Evolutionary conservation across 2,888 invertebrate species (phyloP).

Genomic region (Brassicogethes aeneus): DNA sequence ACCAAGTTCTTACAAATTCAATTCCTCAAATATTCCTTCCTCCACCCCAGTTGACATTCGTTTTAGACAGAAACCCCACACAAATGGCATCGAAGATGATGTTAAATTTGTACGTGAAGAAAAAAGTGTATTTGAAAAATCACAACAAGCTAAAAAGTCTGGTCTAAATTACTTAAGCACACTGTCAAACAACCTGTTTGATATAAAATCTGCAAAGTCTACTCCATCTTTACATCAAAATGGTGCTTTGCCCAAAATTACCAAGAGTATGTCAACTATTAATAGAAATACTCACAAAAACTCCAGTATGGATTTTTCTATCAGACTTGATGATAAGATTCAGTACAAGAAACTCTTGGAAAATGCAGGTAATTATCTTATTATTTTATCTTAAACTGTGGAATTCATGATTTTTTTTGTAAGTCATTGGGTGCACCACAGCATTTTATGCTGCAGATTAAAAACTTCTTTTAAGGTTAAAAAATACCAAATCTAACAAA

Average conservation of each 20-base stretch:
- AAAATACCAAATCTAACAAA: too few relatives aligned
- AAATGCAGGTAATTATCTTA: too few relatives aligned
- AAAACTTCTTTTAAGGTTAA: too few relatives aligned
- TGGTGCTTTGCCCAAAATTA: neutral
- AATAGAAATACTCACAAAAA: constrained; percentile 10
- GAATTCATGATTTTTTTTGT: too few relatives aligned
- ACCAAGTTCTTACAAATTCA: constrained; percentile 4
- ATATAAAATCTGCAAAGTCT: constrained; percentile 4
- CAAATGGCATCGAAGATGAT: constrained; percentile 25
- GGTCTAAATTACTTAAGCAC: constrained; percentile 16
- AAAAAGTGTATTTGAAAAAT: constrained; percentile 23
- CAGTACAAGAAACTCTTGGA: constrained; percentile 48
- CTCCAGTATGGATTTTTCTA: constrained; percentile 42
- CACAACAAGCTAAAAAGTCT: constrained; percentile 18
- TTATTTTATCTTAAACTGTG: too few relatives aligned
- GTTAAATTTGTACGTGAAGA: constrained; percentile 26
- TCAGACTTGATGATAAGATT: constrained; percentile 49
- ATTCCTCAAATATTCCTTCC: constrained; percentile 14
- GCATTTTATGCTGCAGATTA: too few relatives aligned
- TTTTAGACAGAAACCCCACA: neutral
- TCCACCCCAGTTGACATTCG: constrained; percentile 16
- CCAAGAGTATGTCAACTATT: too few relatives aligned
- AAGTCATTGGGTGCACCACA: too few relatives aligned
- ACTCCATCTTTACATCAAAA: too few relatives aligned
- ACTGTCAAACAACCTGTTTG: neutral